Evolutionary conservation across 2,888 invertebrate genomes (phyloP).

Genomic region (Boloria euphrosyne): DNA sequence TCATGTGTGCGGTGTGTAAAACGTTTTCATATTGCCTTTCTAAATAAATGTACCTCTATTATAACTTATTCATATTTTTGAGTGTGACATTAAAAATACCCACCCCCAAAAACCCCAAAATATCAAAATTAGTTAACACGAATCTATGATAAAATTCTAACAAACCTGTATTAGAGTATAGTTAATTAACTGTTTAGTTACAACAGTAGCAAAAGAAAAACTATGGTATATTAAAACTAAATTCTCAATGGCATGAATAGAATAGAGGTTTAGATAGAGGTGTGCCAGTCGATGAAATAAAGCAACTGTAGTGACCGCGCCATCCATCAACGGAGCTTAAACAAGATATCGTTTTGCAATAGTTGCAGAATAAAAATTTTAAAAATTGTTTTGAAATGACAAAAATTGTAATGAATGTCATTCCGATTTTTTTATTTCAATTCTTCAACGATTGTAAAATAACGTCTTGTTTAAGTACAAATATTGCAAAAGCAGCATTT

Average conservation of each 20-base stretch:
- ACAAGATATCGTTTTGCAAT: no score
- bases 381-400: no score
- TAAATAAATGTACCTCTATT: constrained; percentile 2
- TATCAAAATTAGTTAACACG: constrained; percentile 50
- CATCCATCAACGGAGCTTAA: constrained; percentile 50
- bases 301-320: constrained; percentile 58
- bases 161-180: constrained; percentile 59
- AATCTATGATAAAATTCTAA: constrained; percentile 48
- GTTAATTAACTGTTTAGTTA: constrained; percentile 78
- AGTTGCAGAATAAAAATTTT: no score
- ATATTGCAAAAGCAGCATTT: constrained; percentile 16
- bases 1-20: constrained; percentile 8
- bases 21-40: constrained; percentile 10
- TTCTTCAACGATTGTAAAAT: no score
- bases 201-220: constrained; percentile 67
- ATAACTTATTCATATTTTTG: not conserved
- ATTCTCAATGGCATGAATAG: constrained; percentile 62
- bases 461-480: no score
- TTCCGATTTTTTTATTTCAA: not conserved
- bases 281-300: constrained; percentile 66
- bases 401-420: no score
- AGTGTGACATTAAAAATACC: constrained; percentile 8
- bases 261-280: constrained; percentile 64
- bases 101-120: constrained; percentile 19
- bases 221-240: constrained; percentile 64